Evolutionary conservation across 2,888 invertebrate species (phyloP).

Genomic region (Leucophora obtusa): DNA sequence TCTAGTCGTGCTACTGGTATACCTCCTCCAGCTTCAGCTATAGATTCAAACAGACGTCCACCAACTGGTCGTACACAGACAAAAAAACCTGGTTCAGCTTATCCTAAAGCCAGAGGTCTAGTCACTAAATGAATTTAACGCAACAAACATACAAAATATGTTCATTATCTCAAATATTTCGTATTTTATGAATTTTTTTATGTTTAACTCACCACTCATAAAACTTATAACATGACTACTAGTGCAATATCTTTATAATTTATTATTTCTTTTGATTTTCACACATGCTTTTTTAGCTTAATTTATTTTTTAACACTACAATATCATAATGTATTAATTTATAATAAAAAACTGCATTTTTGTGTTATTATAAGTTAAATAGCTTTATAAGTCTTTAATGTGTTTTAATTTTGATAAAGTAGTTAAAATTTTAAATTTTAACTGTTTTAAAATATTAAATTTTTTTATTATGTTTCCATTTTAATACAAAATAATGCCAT

Average conservation of each 20-base stretch:
- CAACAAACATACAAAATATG: not conserved
- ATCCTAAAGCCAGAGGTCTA: slow-evolving; percentile 78
- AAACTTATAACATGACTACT: not conserved
- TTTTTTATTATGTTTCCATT: too few species aligned
- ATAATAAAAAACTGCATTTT: slow-evolving; percentile 30
- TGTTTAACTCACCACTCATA: not conserved
- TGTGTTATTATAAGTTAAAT: slow-evolving; percentile 26
- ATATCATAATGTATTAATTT: slow-evolving; percentile 19
- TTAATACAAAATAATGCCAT: too few species aligned
- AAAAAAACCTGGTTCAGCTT: slow-evolving; percentile 78
- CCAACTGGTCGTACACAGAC: slow-evolving; percentile 72
- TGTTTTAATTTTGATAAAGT: too few species aligned
- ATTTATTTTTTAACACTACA: slow-evolving; percentile 35
- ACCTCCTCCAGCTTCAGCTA: slow-evolving; percentile 69
- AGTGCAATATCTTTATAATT: slow-evolving; percentile 55
- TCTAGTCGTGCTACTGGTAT: slow-evolving; percentile 69
- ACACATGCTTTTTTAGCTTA: slow-evolving; percentile 40
- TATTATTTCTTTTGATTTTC: not conserved
- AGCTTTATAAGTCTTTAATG: too few species aligned
- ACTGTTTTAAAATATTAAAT: too few species aligned
- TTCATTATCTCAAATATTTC: slow-evolving; percentile 34
- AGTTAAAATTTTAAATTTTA: too few species aligned
- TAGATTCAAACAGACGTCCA: slow-evolving; percentile 76
- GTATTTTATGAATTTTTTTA: slow-evolving; percentile 37
- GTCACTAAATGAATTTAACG: slow-evolving; percentile 75